Evolutionary conservation across 2,888 invertebrate species (phyloP).

Genomic region (Brachypterus glaber): DNA sequence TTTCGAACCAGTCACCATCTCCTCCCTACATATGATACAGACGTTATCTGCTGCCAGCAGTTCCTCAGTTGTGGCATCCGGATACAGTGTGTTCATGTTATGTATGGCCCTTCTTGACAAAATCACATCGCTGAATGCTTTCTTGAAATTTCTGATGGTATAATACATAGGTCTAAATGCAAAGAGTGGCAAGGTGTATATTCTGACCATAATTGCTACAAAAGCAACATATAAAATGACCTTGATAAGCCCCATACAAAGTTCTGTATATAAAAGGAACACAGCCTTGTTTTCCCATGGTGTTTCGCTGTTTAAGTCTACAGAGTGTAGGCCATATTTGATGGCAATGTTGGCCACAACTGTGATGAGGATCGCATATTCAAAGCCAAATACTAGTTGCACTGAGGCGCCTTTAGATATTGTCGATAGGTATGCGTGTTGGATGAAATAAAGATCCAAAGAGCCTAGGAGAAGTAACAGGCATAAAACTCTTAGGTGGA

Average conservation of each 20-base stretch:
- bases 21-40: slow-evolving; percentile 93
- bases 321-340: slow-evolving; percentile 81
- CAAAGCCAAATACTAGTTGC: slow-evolving; percentile 98
- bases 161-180: slow-evolving; percentile 99
- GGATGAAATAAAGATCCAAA: slow-evolving; percentile 81
- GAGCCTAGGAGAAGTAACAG: slow-evolving; percentile 71
- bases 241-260: slow-evolving; percentile 81
- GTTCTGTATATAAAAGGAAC: slow-evolving; percentile 90
- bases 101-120: slow-evolving; percentile 92
- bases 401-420: slow-evolving; percentile 90
- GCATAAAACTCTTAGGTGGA: slow-evolving; percentile 85
- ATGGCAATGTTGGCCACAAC: slow-evolving; percentile 87
- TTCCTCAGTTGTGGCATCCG: slow-evolving; percentile 90
- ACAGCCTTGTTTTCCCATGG: slow-evolving; percentile 99
- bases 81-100: slow-evolving; percentile 97
- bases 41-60: slow-evolving; percentile 89
- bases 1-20: slow-evolving; percentile 70
- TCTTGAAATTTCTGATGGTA: slow-evolving; percentile 96
- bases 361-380: slow-evolving; percentile 94
- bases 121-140: slow-evolving; percentile 94
- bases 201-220: slow-evolving; percentile 91
- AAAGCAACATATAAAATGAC: slow-evolving; percentile 74
- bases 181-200: slow-evolving; percentile 95
- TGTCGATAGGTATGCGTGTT: slow-evolving; percentile 89
- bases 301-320: slow-evolving; percentile 84